Evolutionary conservation across 2,797 vertebrate species (phyloP).

Genomic region (Poecilia gillii): DNA sequence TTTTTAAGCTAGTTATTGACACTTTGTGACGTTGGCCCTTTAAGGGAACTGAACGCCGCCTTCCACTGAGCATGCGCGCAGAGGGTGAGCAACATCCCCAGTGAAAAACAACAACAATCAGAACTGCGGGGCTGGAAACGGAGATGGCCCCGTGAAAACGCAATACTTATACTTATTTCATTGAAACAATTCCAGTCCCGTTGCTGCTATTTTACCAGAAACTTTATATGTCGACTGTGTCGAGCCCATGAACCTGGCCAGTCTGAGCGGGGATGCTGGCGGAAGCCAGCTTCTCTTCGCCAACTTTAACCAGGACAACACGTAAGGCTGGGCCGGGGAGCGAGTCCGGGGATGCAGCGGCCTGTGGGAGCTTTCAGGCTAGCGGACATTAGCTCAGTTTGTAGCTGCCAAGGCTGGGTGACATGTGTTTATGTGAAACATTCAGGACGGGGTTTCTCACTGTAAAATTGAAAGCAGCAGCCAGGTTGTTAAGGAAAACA

Average conservation of each 20-base stretch:
- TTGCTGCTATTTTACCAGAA: slow-evolving; percentile 52
- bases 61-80: slow-evolving; percentile 69
- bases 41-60: slow-evolving; percentile 58
- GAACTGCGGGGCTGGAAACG: slow-evolving; percentile 46
- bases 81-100: slow-evolving; percentile 47
- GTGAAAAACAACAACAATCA: slow-evolving; percentile 83
- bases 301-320: slow-evolving; percentile 99
- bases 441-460: rapidly evolving
- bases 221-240: slow-evolving; percentile 72
- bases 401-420: slow-evolving; percentile 5
- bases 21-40: slow-evolving; percentile 54
- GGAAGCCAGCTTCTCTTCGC: slow-evolving; percentile 97
- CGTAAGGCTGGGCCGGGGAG: slow-evolving; percentile 85
- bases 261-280: slow-evolving; percentile 95
- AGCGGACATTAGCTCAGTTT: slow-evolving; percentile 38
- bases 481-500: not conserved
- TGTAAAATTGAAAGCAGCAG: rapidly evolving
- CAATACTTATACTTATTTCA: slow-evolving; percentile 20
- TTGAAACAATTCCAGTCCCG: slow-evolving; percentile 17
- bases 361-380: slow-evolving; percentile 53
- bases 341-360: slow-evolving; percentile 41
- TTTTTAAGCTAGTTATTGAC: not conserved
- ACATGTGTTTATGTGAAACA: slow-evolving; percentile 7
- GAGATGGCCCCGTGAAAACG: slow-evolving; percentile 61
- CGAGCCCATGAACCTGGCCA: slow-evolving; percentile 94